Evolutionary conservation across 2,888 invertebrate genomes (phyloP).

Genomic region (Schizotus pectinicornis): DNA sequence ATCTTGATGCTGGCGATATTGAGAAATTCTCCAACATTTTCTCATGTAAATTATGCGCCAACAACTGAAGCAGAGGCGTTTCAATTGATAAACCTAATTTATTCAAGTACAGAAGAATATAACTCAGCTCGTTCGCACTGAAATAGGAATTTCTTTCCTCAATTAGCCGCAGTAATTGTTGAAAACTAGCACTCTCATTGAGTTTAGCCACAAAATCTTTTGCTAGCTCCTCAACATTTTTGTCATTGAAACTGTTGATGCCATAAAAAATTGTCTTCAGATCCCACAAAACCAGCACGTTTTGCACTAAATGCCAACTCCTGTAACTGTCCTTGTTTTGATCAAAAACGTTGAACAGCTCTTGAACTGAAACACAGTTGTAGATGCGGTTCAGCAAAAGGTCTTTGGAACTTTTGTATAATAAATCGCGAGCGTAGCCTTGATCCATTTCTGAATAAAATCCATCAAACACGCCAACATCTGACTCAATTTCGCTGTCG

Average conservation of each 20-base stretch:
- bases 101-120: constrained; percentile 58
- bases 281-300: constrained; percentile 54
- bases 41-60: constrained; percentile 51
- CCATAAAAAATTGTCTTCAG: constrained; percentile 52
- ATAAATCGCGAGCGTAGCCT: constrained; percentile 31
- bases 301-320: constrained; percentile 42
- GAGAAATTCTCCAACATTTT: constrained; percentile 43
- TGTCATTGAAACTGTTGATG: constrained; percentile 34
- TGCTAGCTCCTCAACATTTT: constrained; percentile 1
- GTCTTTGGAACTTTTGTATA: constrained; percentile 45
- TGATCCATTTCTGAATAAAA: constrained; percentile 4
- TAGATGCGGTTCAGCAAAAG: constrained; percentile 46
- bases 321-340: constrained; percentile 37
- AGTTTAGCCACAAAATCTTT: constrained; percentile 47
- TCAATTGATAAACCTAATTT: constrained; percentile 57
- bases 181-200: constrained; percentile 47
- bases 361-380: constrained; percentile 51
- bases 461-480: background rate
- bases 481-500: constrained; percentile 5
- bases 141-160: constrained; percentile 48
- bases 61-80: constrained; percentile 49
- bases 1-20: constrained; percentile 48
- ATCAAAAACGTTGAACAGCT: constrained; percentile 52
- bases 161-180: constrained; percentile 46
- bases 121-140: constrained; percentile 55